A percentile compares a stretch with the other conserved stretches of the same genome.
phyloP scores from a whole-genome alignment of 1,140 invertebrate genomes.

The Carposina sasakii region DNA sequence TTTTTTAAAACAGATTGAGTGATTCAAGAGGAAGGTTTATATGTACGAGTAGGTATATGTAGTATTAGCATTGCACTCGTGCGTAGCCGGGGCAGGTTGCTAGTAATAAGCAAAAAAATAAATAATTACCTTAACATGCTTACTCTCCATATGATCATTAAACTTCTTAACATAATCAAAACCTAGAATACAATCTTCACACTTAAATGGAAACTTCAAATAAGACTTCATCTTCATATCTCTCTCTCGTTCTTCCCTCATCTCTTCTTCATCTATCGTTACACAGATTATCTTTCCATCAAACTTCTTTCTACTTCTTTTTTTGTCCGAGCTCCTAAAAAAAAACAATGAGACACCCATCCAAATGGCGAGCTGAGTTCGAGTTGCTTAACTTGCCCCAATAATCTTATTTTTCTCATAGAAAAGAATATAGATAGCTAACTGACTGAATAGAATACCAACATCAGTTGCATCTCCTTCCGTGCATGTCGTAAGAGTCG shows the following conservation, averaged over 20 bases:
- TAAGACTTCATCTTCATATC: constrained; percentile 30
- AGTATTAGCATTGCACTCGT: background rate
- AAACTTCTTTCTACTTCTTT: constrained; percentile 19
- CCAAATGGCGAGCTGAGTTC: background rate
- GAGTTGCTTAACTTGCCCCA: constrained; percentile 1
- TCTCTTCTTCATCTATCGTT: constrained; percentile 33
- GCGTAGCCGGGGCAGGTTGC: background rate
- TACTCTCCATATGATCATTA: constrained; percentile 37
- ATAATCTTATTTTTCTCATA: too few relatives aligned
- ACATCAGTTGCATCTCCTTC: too few relatives aligned
- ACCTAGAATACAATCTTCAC: constrained; percentile 39
- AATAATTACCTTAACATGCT: constrained; percentile 36
- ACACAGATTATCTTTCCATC: constrained; percentile 35
- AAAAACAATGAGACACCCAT: background rate
- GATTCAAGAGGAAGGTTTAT: background rate
- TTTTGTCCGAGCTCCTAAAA: background rate
- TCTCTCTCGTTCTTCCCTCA: constrained; percentile 35
- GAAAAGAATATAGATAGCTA: too few relatives aligned
- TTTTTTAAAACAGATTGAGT: background rate
- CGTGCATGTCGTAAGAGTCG: too few relatives aligned
- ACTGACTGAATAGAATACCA: too few relatives aligned
- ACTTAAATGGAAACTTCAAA: constrained; percentile 44
- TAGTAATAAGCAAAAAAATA: background rate
- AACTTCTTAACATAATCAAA: constrained; percentile 41
- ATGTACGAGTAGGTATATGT: background rate